Conservation (phyloP, 2,797 vertebrate species). For the Xiphorhynchus erythropygius region DNA sequence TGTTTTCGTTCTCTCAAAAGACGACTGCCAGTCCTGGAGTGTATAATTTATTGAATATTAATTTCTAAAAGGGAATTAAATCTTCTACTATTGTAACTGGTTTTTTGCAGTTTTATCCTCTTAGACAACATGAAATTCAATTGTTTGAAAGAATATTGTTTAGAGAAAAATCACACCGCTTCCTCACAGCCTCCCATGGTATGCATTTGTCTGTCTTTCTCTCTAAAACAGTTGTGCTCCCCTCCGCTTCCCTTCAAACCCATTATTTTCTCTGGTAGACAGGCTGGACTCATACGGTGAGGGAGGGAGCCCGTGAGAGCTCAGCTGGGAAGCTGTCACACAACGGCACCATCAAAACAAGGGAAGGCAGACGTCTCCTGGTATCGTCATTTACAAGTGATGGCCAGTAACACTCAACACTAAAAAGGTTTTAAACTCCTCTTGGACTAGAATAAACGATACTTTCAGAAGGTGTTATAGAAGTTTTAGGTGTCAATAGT, state of each 20-base stretch:
- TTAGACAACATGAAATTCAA: not conserved
- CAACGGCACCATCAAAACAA: accelerated
- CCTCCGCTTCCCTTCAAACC: not conserved
- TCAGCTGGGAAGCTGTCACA: not conserved
- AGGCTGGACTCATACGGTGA: accelerated
- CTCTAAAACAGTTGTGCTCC: not conserved
- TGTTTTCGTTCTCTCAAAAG: not conserved
- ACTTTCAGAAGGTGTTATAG: not conserved
- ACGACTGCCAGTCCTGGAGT: not conserved
- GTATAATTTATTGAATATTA: not conserved
- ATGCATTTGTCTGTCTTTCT: not conserved
- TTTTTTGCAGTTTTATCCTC: not conserved
- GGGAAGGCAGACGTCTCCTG: not conserved
- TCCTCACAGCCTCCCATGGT: accelerated
- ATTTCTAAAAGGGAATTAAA: not conserved
- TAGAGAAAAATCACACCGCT: not conserved
- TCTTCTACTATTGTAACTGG: not conserved
- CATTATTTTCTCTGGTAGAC: not conserved
- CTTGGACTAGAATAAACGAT: not conserved
- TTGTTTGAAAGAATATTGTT: not conserved
- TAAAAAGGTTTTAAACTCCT: not conserved
- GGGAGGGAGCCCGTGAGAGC: not conserved
- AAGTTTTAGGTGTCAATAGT: not conserved
- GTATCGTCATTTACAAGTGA: not conserved
- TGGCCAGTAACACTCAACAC: accelerated